Conservation (phyloP, 1,140 invertebrate species). For the Cherax destructor region DNA sequence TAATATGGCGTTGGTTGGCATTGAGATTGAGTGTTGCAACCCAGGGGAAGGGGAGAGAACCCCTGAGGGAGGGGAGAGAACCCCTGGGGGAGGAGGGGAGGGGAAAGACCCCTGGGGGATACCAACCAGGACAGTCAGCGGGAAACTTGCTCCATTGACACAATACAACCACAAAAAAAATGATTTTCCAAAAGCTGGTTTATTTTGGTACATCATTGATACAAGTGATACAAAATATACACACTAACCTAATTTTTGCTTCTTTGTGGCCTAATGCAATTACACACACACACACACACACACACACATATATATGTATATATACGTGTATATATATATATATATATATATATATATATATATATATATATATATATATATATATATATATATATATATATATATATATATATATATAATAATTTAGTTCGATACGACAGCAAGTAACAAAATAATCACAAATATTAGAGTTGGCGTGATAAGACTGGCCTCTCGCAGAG, state of each 20-base stretch:
- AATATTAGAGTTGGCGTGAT: no score
- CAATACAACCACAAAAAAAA: not conserved
- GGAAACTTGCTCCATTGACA: not conserved
- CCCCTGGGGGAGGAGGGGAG: no score
- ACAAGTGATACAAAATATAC: not conserved
- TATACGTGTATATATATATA: slow-evolving; percentile 1
- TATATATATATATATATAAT: slow-evolving; percentile 23
- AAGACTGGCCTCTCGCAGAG: no score
- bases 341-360: not conserved
- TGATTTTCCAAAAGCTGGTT: not conserved
- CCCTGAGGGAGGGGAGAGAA: no score
- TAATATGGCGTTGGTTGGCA: not conserved
- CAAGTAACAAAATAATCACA: no score
- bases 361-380: slow-evolving; percentile 13
- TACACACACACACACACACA: no score
- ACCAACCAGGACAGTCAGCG: not conserved
- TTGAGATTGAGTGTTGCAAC: not conserved
- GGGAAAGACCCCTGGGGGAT: no score
- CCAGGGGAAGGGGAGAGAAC: not conserved
- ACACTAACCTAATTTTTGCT: no score
- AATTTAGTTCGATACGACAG: not conserved
- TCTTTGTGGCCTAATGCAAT: no score
- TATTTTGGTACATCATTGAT: not conserved
- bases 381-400: slow-evolving; percentile 24
- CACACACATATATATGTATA: no score